Base-by-base conservation (phyloP, 2,888 invertebrate genomes). In the Hartigia nigra region DNA sequence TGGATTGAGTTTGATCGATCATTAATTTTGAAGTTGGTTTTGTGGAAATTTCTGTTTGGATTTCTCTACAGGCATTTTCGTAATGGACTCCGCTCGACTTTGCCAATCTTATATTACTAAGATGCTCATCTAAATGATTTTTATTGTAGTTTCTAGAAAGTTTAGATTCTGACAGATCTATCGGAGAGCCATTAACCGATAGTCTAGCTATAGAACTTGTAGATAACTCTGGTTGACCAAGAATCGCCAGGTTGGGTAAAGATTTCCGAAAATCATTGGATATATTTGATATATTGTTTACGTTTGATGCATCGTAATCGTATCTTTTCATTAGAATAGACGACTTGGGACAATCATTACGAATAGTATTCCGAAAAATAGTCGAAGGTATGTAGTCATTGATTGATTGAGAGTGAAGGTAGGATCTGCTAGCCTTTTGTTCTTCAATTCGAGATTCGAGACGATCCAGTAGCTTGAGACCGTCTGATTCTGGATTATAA, bases 201-300 rank as follows among this genome's bases (percentile, higher is more conserved):
- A 84, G 70, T 39, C 83, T 80, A 0, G 83, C 80, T 32, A 83
- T 79, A 12, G 83, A 80, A 11, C 32, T 74, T n/a, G 23, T 14
- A 75, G 75, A 75, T 23, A 31, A 12, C 12, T 34, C 36, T 9
- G 35, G 31, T 37, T 31, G 37, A 35, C n/a, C 34, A 34, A 31
- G 36, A 69, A 74, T 74, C 5, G 75, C 74, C 12, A 86, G 74
- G 72, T 86, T 83, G 0, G 87, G 87, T 75, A 87, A 70, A 1
- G 87, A 87, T 70, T 82, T 83, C 3, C 80, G 39, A 23, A 82
- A 76, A 32, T 76, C 69, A 12, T 70, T 72, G 5, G 72, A 31
- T 23, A 23, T 9, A 55, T 23, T 55, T 23, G 55, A 55, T 55
- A 23, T 55, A 5, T 23, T 23, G 55, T 55, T 55, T 55, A 9